These are phyloP conservation scores for Lepilemur ruficaudatus DNA, from an alignment of 2,797 vertebrate genomes.

Conservation along the genomic window DNA sequence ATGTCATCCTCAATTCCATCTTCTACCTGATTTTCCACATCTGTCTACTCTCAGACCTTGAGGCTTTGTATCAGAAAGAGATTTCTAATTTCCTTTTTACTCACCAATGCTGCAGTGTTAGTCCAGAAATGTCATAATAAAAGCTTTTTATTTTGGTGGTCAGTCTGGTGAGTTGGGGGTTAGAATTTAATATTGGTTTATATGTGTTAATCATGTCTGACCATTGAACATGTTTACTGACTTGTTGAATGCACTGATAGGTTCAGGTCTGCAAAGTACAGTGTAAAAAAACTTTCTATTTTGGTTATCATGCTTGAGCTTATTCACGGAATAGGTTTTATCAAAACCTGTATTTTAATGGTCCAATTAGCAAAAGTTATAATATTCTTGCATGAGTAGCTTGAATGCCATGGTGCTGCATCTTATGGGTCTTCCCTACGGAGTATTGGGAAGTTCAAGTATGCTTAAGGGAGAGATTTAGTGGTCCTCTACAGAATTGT, in stretches of 20 bases:
- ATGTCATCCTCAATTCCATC: background rate
- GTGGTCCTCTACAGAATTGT: constrained; percentile 70
- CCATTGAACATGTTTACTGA: background rate
- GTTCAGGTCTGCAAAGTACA: background rate
- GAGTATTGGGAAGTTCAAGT: constrained; percentile 83
- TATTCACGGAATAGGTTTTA: constrained; percentile 64
- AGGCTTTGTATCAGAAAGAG: background rate
- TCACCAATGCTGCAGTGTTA: background rate
- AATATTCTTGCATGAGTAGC: constrained; percentile 82
- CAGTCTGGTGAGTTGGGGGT: background rate
- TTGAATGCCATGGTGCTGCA: constrained; percentile 68
- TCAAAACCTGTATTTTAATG: constrained; percentile 80
- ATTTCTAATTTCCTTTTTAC: background rate
- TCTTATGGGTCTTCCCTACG: constrained; percentile 79
- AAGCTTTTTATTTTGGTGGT: background rate
- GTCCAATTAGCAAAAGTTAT: constrained; percentile 83
- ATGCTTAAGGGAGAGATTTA: constrained; percentile 81
- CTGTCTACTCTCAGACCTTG: background rate
- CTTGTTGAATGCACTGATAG: background rate
- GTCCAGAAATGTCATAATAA: background rate
- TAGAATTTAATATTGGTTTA: background rate
- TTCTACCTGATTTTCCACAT: background rate
- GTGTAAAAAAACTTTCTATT: background rate
- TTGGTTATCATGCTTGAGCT: background rate
- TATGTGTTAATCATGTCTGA: background rate